phyloP scores from a whole-genome alignment of 2,113 vertebrate species.

The Myanophis thanlyinensis region DNA sequence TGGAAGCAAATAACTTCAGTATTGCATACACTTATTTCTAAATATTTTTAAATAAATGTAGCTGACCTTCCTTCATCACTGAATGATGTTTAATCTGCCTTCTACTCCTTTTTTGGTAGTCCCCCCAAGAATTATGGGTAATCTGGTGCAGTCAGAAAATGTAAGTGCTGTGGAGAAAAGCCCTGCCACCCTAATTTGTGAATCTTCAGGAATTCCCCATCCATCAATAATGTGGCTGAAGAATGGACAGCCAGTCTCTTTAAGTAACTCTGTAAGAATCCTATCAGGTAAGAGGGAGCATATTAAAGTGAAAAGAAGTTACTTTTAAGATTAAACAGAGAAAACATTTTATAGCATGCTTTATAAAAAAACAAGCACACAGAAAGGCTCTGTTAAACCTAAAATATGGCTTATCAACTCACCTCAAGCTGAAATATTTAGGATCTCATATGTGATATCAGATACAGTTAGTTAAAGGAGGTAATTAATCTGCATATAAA shows the following conservation, averaged over 20 bases:
- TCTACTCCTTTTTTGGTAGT: constrained; percentile 67
- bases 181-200: constrained; percentile 84
- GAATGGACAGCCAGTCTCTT: constrained; percentile 78
- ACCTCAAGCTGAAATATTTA: neutral
- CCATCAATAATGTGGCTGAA: constrained; percentile 90
- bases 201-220: constrained; percentile 90
- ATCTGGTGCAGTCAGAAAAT: constrained; percentile 78
- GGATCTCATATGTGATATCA: neutral
- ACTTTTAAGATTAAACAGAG: neutral
- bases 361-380: neutral
- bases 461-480: neutral
- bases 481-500: neutral
- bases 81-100: neutral
- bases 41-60: neutral
- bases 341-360: neutral
- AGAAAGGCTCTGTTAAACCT: neutral
- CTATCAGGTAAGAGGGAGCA: constrained; percentile 81
- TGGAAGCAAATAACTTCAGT: neutral
- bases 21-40: neutral
- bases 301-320: neutral
- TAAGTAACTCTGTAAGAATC: constrained; percentile 73
- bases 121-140: constrained; percentile 82
- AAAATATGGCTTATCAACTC: accelerated
- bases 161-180: constrained; percentile 89
- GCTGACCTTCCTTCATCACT: neutral